Evolutionary conservation across 2,113 vertebrate genomes (phyloP), one percentile per base, ranked within the genome.

Genomic region (Nyctibius bracteatus): DNA sequence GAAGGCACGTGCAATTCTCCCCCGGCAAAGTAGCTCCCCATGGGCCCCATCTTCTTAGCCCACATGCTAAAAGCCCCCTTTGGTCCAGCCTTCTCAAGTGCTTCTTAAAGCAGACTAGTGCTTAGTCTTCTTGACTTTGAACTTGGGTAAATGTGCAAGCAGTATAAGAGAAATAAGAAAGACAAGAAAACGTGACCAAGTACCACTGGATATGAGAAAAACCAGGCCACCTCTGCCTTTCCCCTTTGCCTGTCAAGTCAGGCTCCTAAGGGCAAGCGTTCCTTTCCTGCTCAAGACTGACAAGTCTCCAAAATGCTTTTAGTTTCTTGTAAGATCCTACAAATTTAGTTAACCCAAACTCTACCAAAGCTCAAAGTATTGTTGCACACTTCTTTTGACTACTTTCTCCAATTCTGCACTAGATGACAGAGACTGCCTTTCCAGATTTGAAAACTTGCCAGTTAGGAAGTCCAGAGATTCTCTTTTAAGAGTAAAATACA

Each of bases 1-100:
- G 67, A 51, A 67, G 28, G 14, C 20, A 35, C 0, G 0, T 43
- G 44, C 33, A 72, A 37, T 39, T 67, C 14, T n/a, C 6, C 3
- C 5, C 8, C 10, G 7, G 8, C 23, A 21, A 86, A 62, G 12
- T 23, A 63, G 27, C 43, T 44, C 39, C 35, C 35, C 14, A 3
- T 2, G 7, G 33, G 33, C 28, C 17, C 46, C 63, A 83, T 8
- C 61, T 55, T 23, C 66, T 86, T 46, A 0, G 18, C 24, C 47
- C 1, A 1, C 12, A 8, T 1, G 28, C 23, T 51, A 27, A 35
- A 79, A 59, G 10, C 6, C 12, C 33, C 2, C 5, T 74, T 65
- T n/a, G 51, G 35, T 14, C 33, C 63, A 57, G 14, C 28, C 28
- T 65, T 35, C 54, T 37, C 65, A 57, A 78, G 28, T 20, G 27